Base-by-base conservation (phyloP, 2,888 invertebrate species). In the Neoascia interrupta region DNA sequence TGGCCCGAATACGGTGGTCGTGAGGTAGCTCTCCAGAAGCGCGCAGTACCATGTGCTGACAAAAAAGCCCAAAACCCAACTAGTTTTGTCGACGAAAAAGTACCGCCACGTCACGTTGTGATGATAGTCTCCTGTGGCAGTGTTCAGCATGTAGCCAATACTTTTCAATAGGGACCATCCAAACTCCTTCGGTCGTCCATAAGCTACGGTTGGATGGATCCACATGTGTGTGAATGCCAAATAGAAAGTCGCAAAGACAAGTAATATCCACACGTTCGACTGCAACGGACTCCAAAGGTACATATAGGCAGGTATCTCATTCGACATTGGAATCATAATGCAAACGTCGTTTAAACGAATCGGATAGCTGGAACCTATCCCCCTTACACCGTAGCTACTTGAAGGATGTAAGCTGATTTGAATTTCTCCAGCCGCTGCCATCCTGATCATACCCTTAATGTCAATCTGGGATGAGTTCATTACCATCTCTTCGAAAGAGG, bases 261-360 rank as follows among this genome's bases (percentile, higher is more conserved):
- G 4, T 0, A 85, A 34, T 0, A 83, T 5, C 87, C 87, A 87
- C 0, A 83, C 81, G 6, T 51, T 63, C 0, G 53, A 1, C 18
- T 84, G 69, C 8, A 87, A 80, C 0, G 84, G 83, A 5, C 83
- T 81, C 1, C 66, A 58, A 4, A 86, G 63, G 39, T 84, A 87
- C 5, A 81, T 41, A 6, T 85, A 82, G 15, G 83, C 83, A 1
- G 84, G 66, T 0, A 86, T 83, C 2, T 83, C 82, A 58, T 84
- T 85, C 1, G 73, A 81, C 45, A 75, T 83, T 0, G 87, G 87
- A 11, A 87, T 84, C 84, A 87, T 85, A 1, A 87, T 21, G 47
- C 86, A 87, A 81, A 84, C 84, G 21, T 86, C 86, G 54, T 84
- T 85, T 5, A 86, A 84, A 26, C 84, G 84, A 3, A 87, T 83